Evolutionary conservation across 2,888 invertebrate genomes (phyloP), one percentile per base, ranked within the genome.

Genomic region (Andrena dorsata): DNA sequence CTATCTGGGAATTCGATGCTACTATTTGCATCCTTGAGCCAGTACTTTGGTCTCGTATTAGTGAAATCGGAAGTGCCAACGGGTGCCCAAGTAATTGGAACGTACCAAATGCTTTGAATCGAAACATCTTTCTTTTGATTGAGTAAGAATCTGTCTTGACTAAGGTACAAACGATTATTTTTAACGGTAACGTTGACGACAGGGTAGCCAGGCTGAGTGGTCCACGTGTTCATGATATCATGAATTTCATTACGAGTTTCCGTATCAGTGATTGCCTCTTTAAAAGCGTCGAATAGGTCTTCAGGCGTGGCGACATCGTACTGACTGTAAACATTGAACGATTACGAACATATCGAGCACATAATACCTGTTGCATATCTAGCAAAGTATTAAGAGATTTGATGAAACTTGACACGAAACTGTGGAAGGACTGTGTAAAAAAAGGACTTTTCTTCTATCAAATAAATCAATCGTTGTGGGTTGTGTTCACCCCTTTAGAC

Each of bases 21-120:
- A 1, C 93, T 91, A 70, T 89, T 87, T 0, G 85, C 58, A 0
- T 92, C 84, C 0, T 90, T 91, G 0, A 96, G 84, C 96, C 96
- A 96, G 6, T 90, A 90, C 65, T 94, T 94, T 0, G 95, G 95
- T 0, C 92, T 92, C 20, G 96, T 96, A 76, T 95, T 93, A 0
- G 85, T 61, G 90, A 96, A 96, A 89, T 95, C 89, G 1, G 88
- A 63, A 77, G 94, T 90, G 1, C 92, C 92, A 23, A 95, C 95
- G 0, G 96, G 95, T 0, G 97, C 96, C 91, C 96, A 97, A 0
- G 97, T 97, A 0, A 98, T 94, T 0, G 98, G 98, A 60, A 98
- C 95, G 96, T 97, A 96, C 98, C 98, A 97, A 93, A 93, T 92
- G 92, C 84, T 93, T 3, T 76, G 32, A 0, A 10, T 30, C 0